A percentile compares a stretch with the other conserved stretches of the same genome.
These are phyloP conservation scores for Trachymyrmex septentrionalis DNA, from an alignment of 1,140 invertebrate species.

Conservation along the genomic window DNA sequence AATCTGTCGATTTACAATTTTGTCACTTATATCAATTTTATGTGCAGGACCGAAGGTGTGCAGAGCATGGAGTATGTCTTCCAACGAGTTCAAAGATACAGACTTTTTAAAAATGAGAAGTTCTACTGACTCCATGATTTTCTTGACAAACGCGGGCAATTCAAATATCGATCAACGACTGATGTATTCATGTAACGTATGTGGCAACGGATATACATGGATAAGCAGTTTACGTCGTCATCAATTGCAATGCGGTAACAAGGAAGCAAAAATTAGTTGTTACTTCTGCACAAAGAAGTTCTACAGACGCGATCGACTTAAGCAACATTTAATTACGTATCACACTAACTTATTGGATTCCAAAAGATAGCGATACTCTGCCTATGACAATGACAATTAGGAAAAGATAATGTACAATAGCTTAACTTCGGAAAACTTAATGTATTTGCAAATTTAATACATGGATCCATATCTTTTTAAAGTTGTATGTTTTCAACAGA, in stretches of 20 bases:
- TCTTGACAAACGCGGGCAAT: not conserved
- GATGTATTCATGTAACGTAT: not conserved
- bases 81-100: not conserved
- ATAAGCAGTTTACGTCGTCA: not conserved
- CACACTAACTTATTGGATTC: not conserved
- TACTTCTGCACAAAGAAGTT: not conserved
- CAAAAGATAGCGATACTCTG: not conserved
- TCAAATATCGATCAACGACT: not conserved
- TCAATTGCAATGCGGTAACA: not conserved
- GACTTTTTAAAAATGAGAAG: not conserved
- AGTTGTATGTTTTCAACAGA: too few species aligned
- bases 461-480: too few species aligned
- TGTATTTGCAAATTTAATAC: too few species aligned
- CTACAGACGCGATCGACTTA: not conserved
- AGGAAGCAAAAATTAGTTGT: not conserved
- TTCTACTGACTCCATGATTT: not conserved
- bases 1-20: not conserved
- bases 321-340: not conserved
- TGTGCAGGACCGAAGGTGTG: not conserved
- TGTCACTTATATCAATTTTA: not conserved
- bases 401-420: not conserved
- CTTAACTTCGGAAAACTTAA: too few species aligned
- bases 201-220: not conserved
- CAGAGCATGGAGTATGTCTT: not conserved
- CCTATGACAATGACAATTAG: not conserved